phyloP scores from a whole-genome alignment of 1,140 invertebrate species.

The Drosophila quadrilineata region DNA sequence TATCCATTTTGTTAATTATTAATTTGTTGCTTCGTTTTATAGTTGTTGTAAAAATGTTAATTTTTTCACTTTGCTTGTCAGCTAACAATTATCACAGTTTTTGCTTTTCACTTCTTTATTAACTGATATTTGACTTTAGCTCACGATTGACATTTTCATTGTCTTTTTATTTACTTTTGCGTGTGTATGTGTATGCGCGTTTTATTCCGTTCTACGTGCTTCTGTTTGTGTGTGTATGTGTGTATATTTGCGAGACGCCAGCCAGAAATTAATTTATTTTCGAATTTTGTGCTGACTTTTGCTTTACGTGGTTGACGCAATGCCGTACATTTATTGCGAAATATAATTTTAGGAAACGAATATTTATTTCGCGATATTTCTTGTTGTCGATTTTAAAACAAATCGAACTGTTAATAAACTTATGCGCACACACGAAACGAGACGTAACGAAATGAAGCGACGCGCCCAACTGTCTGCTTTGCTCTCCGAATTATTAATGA shows the following conservation, averaged over 20 bases:
- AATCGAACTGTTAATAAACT: constrained; percentile 51
- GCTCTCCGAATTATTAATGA: constrained; percentile 52
- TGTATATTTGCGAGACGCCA: constrained; percentile 20
- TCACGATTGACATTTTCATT: constrained; percentile 64
- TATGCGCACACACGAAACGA: constrained; percentile 38
- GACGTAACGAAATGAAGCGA: constrained; percentile 27
- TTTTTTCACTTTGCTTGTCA: constrained; percentile 21
- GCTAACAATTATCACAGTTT: constrained; percentile 48
- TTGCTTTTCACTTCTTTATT: constrained; percentile 36
- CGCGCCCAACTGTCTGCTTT: constrained; percentile 51
- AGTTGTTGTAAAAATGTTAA: constrained; percentile 51
- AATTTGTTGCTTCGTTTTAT: constrained; percentile 24
- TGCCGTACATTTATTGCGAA: constrained; percentile 48
- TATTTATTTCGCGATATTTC: constrained; percentile 38
- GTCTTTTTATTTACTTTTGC: constrained; percentile 47
- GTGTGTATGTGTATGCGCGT: constrained; percentile 14
- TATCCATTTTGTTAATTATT: constrained; percentile 57
- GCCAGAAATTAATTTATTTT: constrained; percentile 10
- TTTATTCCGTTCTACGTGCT: constrained; percentile 14
- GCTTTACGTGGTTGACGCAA: constrained; percentile 43
- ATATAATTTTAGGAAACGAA: constrained; percentile 43
- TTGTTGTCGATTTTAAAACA: constrained; percentile 68
- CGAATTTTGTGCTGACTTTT: constrained; percentile 30
- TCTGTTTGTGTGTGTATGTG: neutral
- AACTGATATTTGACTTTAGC: constrained; percentile 48